These are phyloP conservation scores for Acanthurus lineatus DNA, from an alignment of 2,797 vertebrate genomes.

Conservation along the genomic window DNA sequence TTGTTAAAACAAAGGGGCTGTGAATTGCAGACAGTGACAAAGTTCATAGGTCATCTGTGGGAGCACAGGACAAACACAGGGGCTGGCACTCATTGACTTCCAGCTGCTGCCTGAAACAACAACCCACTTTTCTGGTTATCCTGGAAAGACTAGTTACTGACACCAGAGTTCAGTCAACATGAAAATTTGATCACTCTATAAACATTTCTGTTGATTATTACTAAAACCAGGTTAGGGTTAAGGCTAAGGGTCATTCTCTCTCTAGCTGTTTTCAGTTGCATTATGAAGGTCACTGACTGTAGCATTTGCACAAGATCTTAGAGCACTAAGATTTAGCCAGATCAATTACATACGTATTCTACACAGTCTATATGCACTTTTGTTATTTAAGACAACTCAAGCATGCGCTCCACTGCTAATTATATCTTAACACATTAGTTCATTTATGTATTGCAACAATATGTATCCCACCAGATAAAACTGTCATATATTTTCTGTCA, in stretches of 20 bases:
- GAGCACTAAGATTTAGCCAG: background rate
- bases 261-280: background rate
- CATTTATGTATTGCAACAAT: conserved; percentile 13
- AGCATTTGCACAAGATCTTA: background rate
- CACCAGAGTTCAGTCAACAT: background rate
- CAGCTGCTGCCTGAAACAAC: conserved; percentile 3
- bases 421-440: conserved; percentile 41
- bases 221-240: background rate
- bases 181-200: background rate
- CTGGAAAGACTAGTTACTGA: background rate
- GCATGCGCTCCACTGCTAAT: conserved; percentile 18
- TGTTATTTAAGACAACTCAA: background rate
- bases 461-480: conserved; percentile 10
- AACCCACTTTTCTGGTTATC: background rate
- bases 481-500: conserved; percentile 19
- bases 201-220: background rate
- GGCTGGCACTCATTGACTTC: background rate
- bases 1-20: conserved; percentile 27
- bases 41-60: conserved; percentile 21
- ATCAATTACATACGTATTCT: conserved; percentile 30
- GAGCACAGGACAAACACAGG: conserved; percentile 3
- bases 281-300: background rate
- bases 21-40: conserved; percentile 47
- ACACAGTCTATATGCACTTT: conserved; percentile 27
- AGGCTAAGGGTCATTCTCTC: background rate